Conservation (phyloP, 1,140 invertebrate genomes). For the Periplaneta americana region DNA sequence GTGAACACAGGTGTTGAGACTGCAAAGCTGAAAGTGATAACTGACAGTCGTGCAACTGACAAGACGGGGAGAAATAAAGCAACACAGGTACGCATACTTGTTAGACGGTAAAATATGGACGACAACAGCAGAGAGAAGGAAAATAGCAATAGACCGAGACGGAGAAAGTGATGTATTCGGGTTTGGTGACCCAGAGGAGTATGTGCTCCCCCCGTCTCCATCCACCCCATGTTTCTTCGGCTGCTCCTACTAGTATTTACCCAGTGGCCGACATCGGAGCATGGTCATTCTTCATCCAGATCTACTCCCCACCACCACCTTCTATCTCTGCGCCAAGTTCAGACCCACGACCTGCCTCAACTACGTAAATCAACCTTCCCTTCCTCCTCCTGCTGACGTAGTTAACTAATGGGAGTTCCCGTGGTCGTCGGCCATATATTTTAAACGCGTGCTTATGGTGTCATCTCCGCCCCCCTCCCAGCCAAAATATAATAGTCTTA, state of each 20-base stretch:
- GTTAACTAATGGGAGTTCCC: constrained; percentile 9
- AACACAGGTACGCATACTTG: neutral
- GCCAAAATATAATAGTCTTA: neutral
- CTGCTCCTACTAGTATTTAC: neutral
- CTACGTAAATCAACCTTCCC: constrained; percentile 14
- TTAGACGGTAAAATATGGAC: neutral
- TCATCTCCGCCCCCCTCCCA: neutral
- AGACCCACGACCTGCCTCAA: constrained; percentile 11
- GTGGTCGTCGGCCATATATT: neutral
- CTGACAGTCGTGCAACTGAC: too few relatives aligned
- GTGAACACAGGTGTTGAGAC: too few relatives aligned
- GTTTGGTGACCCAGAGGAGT: neutral
- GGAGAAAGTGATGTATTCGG: neutral
- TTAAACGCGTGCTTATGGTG: neutral
- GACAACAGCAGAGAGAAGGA: neutral
- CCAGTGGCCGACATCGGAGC: neutral
- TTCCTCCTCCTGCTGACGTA: neutral
- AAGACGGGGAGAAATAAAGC: too few relatives aligned
- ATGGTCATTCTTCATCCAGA: constrained; percentile 4
- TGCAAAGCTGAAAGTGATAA: too few relatives aligned
- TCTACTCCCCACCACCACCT: neutral
- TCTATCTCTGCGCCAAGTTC: neutral
- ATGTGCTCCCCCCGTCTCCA: neutral
- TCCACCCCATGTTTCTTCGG: too few relatives aligned
- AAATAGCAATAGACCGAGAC: neutral